phyloP scores from a whole-genome alignment of 2,888 invertebrate species.

The Cancer borealis region DNA sequence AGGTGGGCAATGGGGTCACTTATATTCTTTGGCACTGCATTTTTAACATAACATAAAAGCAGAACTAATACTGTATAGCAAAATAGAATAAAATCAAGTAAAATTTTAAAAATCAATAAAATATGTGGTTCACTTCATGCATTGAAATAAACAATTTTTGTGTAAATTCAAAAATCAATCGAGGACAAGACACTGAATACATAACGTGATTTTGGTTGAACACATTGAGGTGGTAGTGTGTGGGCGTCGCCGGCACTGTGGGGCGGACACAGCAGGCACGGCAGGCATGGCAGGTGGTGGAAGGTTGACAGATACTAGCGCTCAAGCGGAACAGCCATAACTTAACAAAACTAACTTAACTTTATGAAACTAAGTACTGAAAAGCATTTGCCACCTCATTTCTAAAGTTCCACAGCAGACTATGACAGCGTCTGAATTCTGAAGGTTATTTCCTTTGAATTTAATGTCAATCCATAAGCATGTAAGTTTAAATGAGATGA shows the following conservation, averaged over 20 bases:
- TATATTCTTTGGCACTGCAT: background rate
- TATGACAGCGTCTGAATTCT: background rate
- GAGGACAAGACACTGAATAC: background rate
- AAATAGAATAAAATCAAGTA: background rate
- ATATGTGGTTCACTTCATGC: background rate
- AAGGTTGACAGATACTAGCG: slow-evolving; percentile 57
- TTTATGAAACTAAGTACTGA: slow-evolving; percentile 61
- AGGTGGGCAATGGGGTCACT: slow-evolving; percentile 1
- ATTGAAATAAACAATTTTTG: background rate
- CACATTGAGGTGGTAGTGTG: background rate
- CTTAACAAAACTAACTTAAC: slow-evolving; percentile 68
- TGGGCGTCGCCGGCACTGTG: background rate
- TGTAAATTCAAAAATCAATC: background rate
- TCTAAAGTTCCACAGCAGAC: slow-evolving; percentile 18
- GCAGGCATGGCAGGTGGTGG: slow-evolving; percentile 27
- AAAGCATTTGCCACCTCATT: slow-evolving; percentile 72
- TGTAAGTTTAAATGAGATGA: slow-evolving; percentile 66
- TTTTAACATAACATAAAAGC: background rate
- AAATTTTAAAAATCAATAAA: background rate
- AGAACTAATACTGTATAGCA: background rate
- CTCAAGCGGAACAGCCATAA: slow-evolving; percentile 72
- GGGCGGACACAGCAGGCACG: background rate
- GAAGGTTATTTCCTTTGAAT: background rate
- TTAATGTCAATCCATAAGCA: background rate
- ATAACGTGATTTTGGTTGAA: background rate